Conservation (phyloP, 2,797 vertebrate species). For the Acropternis orthonyx region DNA sequence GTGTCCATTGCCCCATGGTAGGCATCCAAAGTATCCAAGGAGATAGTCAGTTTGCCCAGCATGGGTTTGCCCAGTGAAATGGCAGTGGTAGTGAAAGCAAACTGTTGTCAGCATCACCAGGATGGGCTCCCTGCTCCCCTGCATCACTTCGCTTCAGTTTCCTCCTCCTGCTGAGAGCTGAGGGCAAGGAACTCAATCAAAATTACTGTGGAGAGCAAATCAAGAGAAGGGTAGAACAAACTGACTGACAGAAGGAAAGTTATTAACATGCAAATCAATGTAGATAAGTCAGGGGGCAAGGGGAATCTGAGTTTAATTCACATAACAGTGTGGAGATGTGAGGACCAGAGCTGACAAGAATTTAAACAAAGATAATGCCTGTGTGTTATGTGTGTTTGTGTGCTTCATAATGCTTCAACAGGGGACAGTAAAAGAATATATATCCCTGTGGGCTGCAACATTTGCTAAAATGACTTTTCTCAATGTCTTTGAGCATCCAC, state of each 20-base stretch:
- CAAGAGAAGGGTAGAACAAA: neutral
- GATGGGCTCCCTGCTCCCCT: neutral
- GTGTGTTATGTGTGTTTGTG: neutral
- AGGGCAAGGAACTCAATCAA: neutral
- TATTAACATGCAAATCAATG: slow-evolving; percentile 31
- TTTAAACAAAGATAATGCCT: neutral
- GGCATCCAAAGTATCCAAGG: neutral
- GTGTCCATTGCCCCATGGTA: neutral
- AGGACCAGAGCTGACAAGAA: neutral
- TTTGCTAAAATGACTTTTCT: neutral
- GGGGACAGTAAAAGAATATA: neutral
- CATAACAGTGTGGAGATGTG: neutral
- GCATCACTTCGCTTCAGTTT: neutral
- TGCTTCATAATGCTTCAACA: neutral
- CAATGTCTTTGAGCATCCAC: neutral
- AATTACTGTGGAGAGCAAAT: slow-evolving; percentile 2
- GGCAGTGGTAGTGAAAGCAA: neutral
- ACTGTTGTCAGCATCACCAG: neutral
- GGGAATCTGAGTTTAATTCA: neutral
- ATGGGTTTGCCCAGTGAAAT: neutral
- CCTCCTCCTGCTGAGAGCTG: neutral
- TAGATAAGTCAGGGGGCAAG: neutral
- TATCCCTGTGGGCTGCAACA: neutral
- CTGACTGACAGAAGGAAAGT: neutral
- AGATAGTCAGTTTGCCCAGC: neutral